Evolutionary conservation across 2,888 invertebrate species (phyloP).

Genomic region (Nephrotoma guestfalica): DNA sequence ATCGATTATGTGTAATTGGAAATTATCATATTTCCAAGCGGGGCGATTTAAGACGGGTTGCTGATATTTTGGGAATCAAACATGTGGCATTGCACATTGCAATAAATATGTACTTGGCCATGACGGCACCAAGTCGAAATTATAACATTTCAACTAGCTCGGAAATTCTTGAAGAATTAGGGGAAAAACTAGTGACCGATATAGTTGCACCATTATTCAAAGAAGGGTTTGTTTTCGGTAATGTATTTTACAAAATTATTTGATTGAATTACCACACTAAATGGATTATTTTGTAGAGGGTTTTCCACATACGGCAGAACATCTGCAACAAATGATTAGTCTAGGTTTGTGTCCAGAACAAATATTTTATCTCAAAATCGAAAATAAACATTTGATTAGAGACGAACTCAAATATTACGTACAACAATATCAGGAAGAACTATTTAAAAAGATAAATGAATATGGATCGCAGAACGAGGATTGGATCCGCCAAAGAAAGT

Average conservation of each 20-base stretch:
- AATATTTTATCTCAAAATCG: not conserved
- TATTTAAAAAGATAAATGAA: not conserved
- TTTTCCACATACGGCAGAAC: not conserved
- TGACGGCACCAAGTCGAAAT: not conserved
- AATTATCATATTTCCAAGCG: not conserved
- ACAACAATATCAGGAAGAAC: not conserved
- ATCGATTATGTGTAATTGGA: not conserved
- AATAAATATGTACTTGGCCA: not conserved
- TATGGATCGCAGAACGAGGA: not conserved
- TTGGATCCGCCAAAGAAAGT: not conserved
- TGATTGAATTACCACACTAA: not conserved
- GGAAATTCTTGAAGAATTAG: not conserved
- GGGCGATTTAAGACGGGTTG: not conserved
- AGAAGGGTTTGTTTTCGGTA: not conserved
- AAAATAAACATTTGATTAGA: not conserved
- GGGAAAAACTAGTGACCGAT: not conserved
- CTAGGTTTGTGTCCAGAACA: not conserved
- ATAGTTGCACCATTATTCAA: not conserved
- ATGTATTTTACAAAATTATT: not conserved
- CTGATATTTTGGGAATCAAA: not conserved
- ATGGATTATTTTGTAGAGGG: not conserved
- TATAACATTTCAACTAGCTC: not conserved
- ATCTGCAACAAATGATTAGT: not conserved
- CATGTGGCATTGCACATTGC: no score
- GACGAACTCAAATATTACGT: not conserved